phyloP scores from a whole-genome alignment of 2,113 vertebrate species.

The Xyrauchen texanus region DNA sequence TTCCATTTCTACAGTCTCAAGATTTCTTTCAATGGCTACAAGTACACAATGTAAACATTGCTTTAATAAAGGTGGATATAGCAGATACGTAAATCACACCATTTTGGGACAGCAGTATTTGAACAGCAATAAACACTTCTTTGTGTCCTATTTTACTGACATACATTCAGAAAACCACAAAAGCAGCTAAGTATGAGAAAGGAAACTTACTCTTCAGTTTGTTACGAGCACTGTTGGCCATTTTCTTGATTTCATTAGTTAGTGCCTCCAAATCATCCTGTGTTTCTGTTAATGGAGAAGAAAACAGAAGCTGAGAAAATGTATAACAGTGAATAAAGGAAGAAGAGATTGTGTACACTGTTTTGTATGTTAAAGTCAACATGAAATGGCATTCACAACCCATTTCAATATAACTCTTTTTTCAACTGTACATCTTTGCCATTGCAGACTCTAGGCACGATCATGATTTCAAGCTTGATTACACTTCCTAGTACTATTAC shows the following conservation, averaged over 20 bases:
- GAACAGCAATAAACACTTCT: not conserved
- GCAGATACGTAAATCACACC: not conserved
- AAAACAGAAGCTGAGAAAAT: not conserved
- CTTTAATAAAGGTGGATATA: not conserved
- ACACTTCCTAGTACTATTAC: too few species aligned
- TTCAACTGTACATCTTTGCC: too few species aligned
- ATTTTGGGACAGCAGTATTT: not conserved
- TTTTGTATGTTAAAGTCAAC: too few species aligned
- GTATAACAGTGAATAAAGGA: too few species aligned
- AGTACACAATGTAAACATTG: not conserved
- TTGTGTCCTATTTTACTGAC: not conserved
- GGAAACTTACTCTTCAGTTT: slow-evolving; percentile 89
- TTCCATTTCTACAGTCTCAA: slow-evolving; percentile 84
- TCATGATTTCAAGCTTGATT: too few species aligned
- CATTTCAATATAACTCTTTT: too few species aligned
- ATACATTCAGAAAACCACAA: too few species aligned
- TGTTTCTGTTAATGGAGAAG: slow-evolving; percentile 78
- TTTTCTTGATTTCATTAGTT: slow-evolving; percentile 91
- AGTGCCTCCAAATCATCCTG: slow-evolving; percentile 92
- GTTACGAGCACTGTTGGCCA: slow-evolving; percentile 90
- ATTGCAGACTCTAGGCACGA: too few species aligned
- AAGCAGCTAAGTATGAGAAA: not conserved
- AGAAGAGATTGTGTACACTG: too few species aligned
- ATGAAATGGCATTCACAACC: too few species aligned
- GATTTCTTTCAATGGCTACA: slow-evolving; percentile 89